A percentile compares a stretch with the other conserved stretches of the same genome.
phyloP scores from a whole-genome alignment of 2,113 vertebrate species.

The human (Homo sapiens) region DNA sequence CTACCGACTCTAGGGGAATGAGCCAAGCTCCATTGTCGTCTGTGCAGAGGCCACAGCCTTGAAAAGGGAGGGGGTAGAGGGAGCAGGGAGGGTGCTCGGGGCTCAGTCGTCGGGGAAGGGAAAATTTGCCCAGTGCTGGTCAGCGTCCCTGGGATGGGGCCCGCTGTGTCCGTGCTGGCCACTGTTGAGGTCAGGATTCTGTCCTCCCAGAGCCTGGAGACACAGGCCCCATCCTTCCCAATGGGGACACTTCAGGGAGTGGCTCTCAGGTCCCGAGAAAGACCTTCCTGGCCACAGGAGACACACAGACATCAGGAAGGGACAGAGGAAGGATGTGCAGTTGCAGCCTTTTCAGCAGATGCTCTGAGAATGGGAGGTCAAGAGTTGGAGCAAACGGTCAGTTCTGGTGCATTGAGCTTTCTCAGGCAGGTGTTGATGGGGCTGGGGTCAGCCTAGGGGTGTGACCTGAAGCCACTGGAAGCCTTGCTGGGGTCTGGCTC shows the following conservation, averaged over 20 bases:
- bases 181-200: neutral
- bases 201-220: neutral
- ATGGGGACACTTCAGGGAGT: neutral
- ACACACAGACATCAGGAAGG: accelerated
- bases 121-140: neutral
- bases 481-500: too few species aligned
- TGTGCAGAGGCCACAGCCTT: too few species aligned
- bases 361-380: neutral
- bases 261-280: accelerated
- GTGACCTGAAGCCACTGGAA: too few species aligned
- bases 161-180: accelerated
- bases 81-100: neutral
- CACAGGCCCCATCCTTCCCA: neutral
- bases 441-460: too few species aligned
- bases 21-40: too few species aligned
- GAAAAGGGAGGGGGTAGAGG: neutral
- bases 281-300: neutral
- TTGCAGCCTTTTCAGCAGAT: too few species aligned
- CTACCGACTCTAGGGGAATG: too few species aligned
- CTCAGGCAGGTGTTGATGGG: too few species aligned
- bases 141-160: neutral
- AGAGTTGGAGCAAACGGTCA: neutral
- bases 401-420: neutral
- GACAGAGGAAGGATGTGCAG: accelerated
- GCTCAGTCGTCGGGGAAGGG: too few species aligned